Base-by-base conservation (phyloP, 92 coral and sea anemone species). In the Heliopora coerulea region DNA sequence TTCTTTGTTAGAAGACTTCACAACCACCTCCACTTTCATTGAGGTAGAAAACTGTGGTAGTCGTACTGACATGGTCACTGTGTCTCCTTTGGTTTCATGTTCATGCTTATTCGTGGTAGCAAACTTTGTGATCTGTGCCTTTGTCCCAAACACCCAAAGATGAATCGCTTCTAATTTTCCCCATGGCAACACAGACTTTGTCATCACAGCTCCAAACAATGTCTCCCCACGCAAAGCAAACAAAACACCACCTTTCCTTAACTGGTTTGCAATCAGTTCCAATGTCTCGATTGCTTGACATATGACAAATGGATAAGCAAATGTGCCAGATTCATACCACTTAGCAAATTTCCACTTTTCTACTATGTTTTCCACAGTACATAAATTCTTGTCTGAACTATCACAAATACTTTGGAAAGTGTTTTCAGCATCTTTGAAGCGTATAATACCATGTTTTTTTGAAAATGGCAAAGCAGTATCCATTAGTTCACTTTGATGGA, bases 111-210 rank as follows among this genome's bases (percentile, higher is more conserved):
- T 9, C 14, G 49, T 13, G 13, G 29, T 21, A n/a, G 77, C 77
- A 70, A 70, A 70, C 41, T 54, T 31, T 18, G 48, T 52, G 21
- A 70, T 14, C 8, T 70, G 49, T 12, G 48, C 57, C 23, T 52
- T 54, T 30, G 49, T 3, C 8, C 48, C 77, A 54, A 52, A 70
- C 27, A 54, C 77, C 24, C 42, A 52, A 24, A 70, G 37, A 12
- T 70, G 77, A 35, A 70, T 54, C 14, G 77, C 39, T 17, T 70
- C 50, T 34, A 70, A 35, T 32, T n/a, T 2, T 54, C 77, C 90
- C 90, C 90, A 86, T 6, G 90, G 90, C 54, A 86, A 30, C 50
- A 86, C 66, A 0, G 74, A 79, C 2, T 75, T 68, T n/a, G 80
- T 72, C 70, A 82, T 86, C 19, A 86, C 49, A 4, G 84, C 84